These are phyloP conservation scores for Theristicus caerulescens DNA, from an alignment of 2,113 vertebrate species.

Conservation along the genomic window DNA sequence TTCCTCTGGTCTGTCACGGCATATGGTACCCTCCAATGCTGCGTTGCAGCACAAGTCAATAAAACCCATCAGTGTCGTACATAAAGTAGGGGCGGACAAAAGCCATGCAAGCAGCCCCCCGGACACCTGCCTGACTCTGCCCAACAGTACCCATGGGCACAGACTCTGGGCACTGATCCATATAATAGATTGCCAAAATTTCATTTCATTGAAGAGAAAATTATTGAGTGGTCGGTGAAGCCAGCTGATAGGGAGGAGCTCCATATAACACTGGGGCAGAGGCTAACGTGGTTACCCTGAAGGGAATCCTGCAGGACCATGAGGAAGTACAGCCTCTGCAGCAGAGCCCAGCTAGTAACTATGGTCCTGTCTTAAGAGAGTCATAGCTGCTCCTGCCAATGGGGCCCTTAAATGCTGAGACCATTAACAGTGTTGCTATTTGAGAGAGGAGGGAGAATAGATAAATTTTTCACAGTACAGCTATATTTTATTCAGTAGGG, in stretches of 20 bases:
- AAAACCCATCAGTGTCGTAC: not conserved
- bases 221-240: not conserved
- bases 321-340: not conserved
- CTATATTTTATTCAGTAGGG: not conserved
- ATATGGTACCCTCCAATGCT: not conserved
- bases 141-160: not conserved
- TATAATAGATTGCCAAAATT: not conserved
- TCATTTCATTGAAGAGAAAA: not conserved
- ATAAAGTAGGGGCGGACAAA: not conserved
- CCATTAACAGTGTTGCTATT: not conserved
- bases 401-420: not conserved
- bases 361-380: not conserved
- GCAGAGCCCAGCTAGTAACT: not conserved
- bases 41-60: not conserved
- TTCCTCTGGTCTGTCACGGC: not conserved
- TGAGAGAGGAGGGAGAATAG: not conserved
- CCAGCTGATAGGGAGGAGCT: not conserved
- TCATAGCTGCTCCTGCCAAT: not conserved
- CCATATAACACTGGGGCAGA: not conserved
- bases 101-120: not conserved
- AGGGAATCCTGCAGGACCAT: not conserved
- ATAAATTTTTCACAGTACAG: not conserved
- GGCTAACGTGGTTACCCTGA: not conserved
- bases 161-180: not conserved
- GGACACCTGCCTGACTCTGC: not conserved